phyloP scores from a whole-genome alignment of 1,140 invertebrate genomes.

The Semibalanus balanoides region DNA sequence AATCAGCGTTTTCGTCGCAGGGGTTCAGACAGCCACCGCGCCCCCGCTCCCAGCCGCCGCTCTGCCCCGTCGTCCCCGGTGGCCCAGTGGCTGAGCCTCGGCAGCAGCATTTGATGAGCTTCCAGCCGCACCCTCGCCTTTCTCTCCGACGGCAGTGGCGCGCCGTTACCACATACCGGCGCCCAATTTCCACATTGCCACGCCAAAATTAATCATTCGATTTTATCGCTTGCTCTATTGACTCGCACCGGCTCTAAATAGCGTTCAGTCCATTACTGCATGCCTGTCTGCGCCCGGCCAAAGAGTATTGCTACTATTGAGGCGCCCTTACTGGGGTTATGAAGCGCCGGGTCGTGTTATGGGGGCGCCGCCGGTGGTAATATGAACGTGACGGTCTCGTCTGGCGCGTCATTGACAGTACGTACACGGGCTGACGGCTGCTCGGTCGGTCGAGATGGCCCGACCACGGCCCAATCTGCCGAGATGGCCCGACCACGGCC shows the following conservation, averaged over 20 bases:
- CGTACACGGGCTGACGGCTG: not conserved
- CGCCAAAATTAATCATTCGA: conserved; percentile 1
- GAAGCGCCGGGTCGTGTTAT: not conserved
- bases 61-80: too few relatives aligned
- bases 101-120: too few relatives aligned
- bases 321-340: not conserved
- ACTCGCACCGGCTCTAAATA: not conserved
- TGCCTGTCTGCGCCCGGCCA: not conserved
- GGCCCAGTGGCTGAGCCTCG: too few relatives aligned
- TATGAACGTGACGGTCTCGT: not conserved
- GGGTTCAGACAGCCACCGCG: too few relatives aligned
- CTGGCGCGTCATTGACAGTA: not conserved
- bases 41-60: too few relatives aligned
- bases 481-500: not conserved
- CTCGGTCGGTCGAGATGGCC: not conserved
- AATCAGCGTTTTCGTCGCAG: too few relatives aligned
- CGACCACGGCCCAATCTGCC: not conserved
- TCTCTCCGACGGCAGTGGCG: too few relatives aligned
- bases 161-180: too few relatives aligned
- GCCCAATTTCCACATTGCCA: not conserved
- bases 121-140: too few relatives aligned
- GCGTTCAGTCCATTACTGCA: not conserved
- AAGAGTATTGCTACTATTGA: not conserved
- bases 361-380: not conserved
- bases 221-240: not conserved